phyloP scores from a whole-genome alignment of 1,140 invertebrate genomes.

The Cyrtorhinus lividipennis region DNA sequence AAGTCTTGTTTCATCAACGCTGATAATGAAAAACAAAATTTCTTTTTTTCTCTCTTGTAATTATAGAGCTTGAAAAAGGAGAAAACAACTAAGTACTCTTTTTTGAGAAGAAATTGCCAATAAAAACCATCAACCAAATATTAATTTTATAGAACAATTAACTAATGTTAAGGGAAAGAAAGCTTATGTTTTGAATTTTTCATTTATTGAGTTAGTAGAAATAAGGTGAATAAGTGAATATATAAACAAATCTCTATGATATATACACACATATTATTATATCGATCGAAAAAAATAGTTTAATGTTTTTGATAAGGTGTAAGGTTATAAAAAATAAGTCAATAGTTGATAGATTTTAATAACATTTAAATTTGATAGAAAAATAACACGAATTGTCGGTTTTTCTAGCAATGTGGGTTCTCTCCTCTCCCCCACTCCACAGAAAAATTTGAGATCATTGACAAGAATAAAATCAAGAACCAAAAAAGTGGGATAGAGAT shows the following conservation, averaged over 20 bases:
- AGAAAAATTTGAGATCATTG: not conserved
- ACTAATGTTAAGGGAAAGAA: constrained; percentile 13
- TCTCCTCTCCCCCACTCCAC: no score
- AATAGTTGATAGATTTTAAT: constrained; percentile 18
- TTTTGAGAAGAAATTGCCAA: constrained; percentile 21
- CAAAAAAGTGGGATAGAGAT: no score
- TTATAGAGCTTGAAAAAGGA: not conserved
- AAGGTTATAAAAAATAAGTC: constrained; percentile 20
- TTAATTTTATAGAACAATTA: constrained; percentile 20
- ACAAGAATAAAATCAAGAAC: not conserved
- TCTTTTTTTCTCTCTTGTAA: not conserved
- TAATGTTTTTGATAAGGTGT: constrained; percentile 17
- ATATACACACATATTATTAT: not conserved
- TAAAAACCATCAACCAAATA: constrained; percentile 24
- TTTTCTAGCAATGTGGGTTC: not conserved
- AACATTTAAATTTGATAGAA: not conserved
- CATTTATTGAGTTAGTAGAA: no score
- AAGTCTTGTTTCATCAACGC: no score
- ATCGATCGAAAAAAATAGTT: constrained; percentile 10
- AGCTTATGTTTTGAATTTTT: no score
- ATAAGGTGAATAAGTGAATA: no score
- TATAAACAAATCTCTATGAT: constrained; percentile 14
- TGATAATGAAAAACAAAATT: constrained; percentile 2
- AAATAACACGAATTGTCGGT: not conserved
- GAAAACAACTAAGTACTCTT: not conserved